phyloP scores from a whole-genome alignment of 2,113 vertebrate genomes.

The Brevimyrus niger region DNA sequence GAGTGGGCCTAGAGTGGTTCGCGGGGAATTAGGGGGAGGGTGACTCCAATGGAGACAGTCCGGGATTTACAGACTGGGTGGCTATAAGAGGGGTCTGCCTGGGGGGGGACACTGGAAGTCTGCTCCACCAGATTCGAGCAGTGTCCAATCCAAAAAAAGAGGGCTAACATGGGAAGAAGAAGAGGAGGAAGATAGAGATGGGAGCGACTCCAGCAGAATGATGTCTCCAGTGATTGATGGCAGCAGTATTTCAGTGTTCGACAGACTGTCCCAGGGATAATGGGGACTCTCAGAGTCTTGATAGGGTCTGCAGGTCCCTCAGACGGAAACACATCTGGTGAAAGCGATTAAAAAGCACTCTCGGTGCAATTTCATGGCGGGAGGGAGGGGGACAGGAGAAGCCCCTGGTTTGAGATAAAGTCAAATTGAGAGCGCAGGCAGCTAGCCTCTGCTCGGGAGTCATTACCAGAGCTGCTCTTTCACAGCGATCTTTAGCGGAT shows the following conservation, averaged over 20 bases:
- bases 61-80: neutral
- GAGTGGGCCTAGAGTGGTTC: neutral
- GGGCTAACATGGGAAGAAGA: slow-evolving; percentile 26
- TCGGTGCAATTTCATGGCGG: neutral
- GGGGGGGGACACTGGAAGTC: neutral
- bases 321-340: slow-evolving; percentile 24
- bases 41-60: neutral
- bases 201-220: slow-evolving; percentile 17
- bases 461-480: slow-evolving; percentile 40
- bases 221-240: slow-evolving; percentile 1
- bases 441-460: slow-evolving; percentile 35
- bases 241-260: neutral
- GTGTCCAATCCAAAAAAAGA: neutral
- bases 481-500: slow-evolving; percentile 37
- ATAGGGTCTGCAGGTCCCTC: slow-evolving; percentile 24
- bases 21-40: neutral
- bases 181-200: neutral
- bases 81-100: neutral
- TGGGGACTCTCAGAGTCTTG: slow-evolving; percentile 22
- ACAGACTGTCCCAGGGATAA: slow-evolving; percentile 19
- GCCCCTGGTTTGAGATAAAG: slow-evolving; percentile 29
- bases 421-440: slow-evolving; percentile 38
- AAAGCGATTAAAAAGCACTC: slow-evolving; percentile 28
- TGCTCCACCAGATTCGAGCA: neutral
- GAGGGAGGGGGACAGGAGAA: neutral